Evolutionary conservation across 1,140 invertebrate species (phyloP).

Genomic region (Trialeurodes vaporariorum): DNA sequence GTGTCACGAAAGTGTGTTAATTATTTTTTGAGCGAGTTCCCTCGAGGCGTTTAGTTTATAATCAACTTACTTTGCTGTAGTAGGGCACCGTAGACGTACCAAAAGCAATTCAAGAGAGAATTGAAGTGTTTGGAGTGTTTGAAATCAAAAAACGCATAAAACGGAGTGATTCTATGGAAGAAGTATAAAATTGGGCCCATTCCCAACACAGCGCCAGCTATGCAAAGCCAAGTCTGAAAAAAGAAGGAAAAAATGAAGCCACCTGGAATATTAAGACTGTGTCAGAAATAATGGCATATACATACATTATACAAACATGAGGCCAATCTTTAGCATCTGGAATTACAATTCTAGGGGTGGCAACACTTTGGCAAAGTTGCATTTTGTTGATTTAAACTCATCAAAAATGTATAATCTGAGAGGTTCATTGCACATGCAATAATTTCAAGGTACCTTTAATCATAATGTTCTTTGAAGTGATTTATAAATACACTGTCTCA

Average conservation of each 20-base stretch:
- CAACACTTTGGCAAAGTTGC: too few species aligned
- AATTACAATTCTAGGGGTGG: too few species aligned
- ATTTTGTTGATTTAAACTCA: too few species aligned
- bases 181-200: slow-evolving; percentile 68
- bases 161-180: slow-evolving; percentile 58
- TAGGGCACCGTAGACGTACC: slow-evolving; percentile 82
- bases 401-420: too few species aligned
- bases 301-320: neutral
- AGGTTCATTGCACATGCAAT: too few species aligned
- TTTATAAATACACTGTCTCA: too few species aligned
- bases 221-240: slow-evolving; percentile 64
- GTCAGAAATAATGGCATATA: neutral
- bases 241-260: neutral
- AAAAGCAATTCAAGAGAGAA: slow-evolving; percentile 63
- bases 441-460: too few species aligned
- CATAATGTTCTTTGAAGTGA: too few species aligned
- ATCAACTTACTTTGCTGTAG: slow-evolving; percentile 66
- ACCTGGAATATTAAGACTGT: neutral
- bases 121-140: slow-evolving; percentile 45
- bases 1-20: too few species aligned
- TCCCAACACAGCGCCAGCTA: slow-evolving; percentile 53
- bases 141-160: slow-evolving; percentile 47
- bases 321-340: too few species aligned
- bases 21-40: too few species aligned
- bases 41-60: too few species aligned